Percentiles rank a stretch among this genome's conserved stretches.
phyloP scores from a whole-genome alignment of 2,888 invertebrate species.

The Sthenelais limicola region DNA sequence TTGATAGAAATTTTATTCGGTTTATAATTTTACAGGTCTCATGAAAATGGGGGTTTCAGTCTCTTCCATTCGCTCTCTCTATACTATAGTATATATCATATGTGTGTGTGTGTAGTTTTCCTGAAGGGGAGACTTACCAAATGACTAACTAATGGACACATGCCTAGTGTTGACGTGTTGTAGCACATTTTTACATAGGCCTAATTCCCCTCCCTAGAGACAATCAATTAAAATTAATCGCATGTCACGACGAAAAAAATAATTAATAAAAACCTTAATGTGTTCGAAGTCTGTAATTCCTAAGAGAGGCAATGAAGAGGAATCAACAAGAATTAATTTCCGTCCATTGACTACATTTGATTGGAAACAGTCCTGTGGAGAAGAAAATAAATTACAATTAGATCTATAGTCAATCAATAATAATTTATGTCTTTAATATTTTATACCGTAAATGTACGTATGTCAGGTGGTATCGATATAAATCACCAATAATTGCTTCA shows the following conservation, averaged over 20 bases:
- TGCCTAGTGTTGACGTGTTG: too few relatives aligned
- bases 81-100: too few relatives aligned
- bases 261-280: constrained; percentile 50
- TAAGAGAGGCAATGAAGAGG: constrained; percentile 53
- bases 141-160: too few relatives aligned
- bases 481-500: too few relatives aligned
- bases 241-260: background rate
- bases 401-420: background rate
- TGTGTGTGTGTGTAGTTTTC: too few relatives aligned
- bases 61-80: too few relatives aligned
- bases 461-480: too few relatives aligned
- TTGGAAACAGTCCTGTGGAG: constrained; percentile 55
- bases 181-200: background rate
- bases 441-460: background rate
- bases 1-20: too few relatives aligned
- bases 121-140: too few relatives aligned
- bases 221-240: background rate
- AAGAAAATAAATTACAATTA: constrained; percentile 1
- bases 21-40: too few relatives aligned
- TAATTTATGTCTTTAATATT: background rate
- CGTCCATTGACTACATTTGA: constrained; percentile 54
- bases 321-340: constrained; percentile 50
- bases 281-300: constrained; percentile 55
- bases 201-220: background rate
- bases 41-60: too few relatives aligned